Evolutionary conservation across 92 coral and sea anemone genomes (phyloP).

Genomic region (Heteractis magnifica): DNA sequence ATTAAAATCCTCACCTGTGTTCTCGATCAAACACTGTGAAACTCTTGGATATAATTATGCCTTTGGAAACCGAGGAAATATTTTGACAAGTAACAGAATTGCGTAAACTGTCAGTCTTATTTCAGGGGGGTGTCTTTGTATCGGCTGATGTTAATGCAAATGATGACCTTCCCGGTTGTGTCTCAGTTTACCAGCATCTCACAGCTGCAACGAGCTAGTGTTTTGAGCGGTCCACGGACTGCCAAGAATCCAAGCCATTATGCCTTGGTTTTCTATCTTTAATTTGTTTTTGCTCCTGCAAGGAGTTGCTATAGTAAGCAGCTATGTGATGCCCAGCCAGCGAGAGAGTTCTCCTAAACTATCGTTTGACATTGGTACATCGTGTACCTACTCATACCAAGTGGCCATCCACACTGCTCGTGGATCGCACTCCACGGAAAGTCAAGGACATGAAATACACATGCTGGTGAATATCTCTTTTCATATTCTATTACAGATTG

Average conservation of each 20-base stretch:
- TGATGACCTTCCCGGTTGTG: background rate
- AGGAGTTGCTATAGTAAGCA: background rate
- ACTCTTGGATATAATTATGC: background rate
- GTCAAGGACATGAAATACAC: constrained; percentile 65
- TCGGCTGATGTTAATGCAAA: background rate
- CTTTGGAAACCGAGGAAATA: background rate
- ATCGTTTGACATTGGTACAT: constrained; percentile 16
- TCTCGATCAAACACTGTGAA: background rate
- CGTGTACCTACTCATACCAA: constrained; percentile 79
- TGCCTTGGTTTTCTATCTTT: constrained; percentile 42
- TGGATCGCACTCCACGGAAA: constrained; percentile 70
- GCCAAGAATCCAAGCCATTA: constrained; percentile 5
- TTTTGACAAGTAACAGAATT: background rate
- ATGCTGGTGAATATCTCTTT: constrained; percentile 45
- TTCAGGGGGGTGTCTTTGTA: background rate
- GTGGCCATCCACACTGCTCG: constrained; percentile 82
- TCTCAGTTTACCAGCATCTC: background rate
- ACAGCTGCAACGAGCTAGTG: background rate
- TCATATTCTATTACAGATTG: background rate
- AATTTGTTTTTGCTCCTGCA: background rate
- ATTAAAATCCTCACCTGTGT: background rate
- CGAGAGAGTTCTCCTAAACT: background rate
- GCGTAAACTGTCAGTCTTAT: background rate
- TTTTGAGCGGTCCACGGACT: background rate
- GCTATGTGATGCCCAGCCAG: constrained; percentile 13